These are phyloP conservation scores for Monopterus albus DNA, from an alignment of 2,113 vertebrate genomes.

Conservation along the genomic window DNA sequence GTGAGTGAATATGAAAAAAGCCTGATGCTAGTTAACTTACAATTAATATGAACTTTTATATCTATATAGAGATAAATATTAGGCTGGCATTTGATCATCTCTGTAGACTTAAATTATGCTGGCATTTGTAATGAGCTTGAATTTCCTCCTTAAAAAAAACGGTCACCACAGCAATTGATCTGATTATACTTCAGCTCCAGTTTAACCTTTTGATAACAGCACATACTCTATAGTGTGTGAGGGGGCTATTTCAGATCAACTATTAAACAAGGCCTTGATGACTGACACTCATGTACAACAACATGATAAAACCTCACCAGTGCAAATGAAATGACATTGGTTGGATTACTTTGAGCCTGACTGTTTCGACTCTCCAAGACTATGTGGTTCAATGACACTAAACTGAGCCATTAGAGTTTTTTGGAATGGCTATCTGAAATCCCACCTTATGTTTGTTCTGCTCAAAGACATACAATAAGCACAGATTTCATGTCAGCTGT, in stretches of 20 bases:
- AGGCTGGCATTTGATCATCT: constrained; percentile 60
- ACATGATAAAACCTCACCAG: constrained; percentile 33
- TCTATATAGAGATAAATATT: constrained; percentile 42
- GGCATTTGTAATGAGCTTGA: constrained; percentile 40
- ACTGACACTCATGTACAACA: constrained; percentile 37
- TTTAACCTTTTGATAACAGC: constrained; percentile 35
- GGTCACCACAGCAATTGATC: constrained; percentile 9
- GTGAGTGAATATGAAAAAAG: constrained; percentile 44
- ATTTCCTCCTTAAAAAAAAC: constrained; percentile 13
- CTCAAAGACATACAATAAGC: constrained; percentile 33
- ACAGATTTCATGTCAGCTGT: constrained; percentile 26
- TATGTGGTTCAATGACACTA: background rate
- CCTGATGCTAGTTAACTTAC: constrained; percentile 26
- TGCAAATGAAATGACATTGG: constrained; percentile 38
- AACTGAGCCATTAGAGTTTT: constrained; percentile 16
- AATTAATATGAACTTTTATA: constrained; percentile 40
- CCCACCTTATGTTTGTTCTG: constrained; percentile 11
- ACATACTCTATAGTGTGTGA: constrained; percentile 7
- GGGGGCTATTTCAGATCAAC: constrained; percentile 21
- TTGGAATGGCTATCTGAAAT: background rate
- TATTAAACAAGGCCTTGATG: constrained; percentile 23
- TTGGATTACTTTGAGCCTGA: constrained; percentile 28
- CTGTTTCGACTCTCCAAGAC: constrained; percentile 19
- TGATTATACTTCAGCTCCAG: constrained; percentile 27
- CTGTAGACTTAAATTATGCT: constrained; percentile 50